These are phyloP conservation scores for chimpanzee (Pan troglodytes) DNA, from an alignment of 2,113 vertebrate genomes.

Conservation along the genomic window NHGRI_mPanTro3-v2.1_pri NC_086015.1:14383001-14383500, in stretches of 20 bases:
- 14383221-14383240: neutral
- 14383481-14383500: fast-evolving
- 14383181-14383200: constrained; percentile 66
- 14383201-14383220: constrained; percentile 55
- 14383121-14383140: constrained; percentile 70
- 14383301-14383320: neutral
- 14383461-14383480: neutral
- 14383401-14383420: neutral
- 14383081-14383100: constrained; percentile 35
- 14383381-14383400: neutral
- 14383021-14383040: constrained; percentile 71
- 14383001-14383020: constrained; percentile 10
- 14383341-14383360: neutral
- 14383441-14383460: neutral
- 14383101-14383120: constrained; percentile 70
- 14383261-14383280: constrained; percentile 14
- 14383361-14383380: neutral
- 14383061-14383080: constrained; percentile 45
- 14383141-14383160: constrained; percentile 56
- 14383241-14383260: neutral
- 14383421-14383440: neutral
- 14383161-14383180: constrained; percentile 65
- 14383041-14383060: constrained; percentile 50
- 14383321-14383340: neutral
- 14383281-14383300: constrained; percentile 23